Conservation (phyloP, 2,113 vertebrate species). For the Pseudorectes ferrugineus region DNA sequence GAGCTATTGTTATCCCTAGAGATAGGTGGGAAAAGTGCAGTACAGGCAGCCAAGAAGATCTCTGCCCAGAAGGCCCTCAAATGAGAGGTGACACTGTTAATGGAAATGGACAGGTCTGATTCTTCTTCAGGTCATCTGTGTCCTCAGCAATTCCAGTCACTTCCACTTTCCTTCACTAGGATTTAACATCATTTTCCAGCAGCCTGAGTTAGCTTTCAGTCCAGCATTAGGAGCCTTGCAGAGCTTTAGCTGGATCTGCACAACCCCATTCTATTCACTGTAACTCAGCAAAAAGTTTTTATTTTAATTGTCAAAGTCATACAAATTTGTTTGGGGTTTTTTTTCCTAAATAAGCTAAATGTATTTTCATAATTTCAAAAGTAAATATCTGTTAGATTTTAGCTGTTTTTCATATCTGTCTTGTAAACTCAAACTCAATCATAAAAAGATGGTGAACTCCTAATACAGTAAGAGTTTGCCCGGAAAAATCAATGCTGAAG, state of each 20-base stretch:
- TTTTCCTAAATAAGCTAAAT: background rate
- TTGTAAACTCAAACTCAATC: slow-evolving; percentile 2
- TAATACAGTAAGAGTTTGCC: background rate
- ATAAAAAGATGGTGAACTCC: background rate
- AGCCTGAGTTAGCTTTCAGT: background rate
- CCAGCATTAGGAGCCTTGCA: background rate
- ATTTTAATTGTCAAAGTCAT: background rate
- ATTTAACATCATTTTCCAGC: slow-evolving; percentile 37
- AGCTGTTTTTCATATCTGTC: background rate
- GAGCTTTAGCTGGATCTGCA: background rate
- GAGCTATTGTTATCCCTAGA: background rate
- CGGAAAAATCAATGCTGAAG: slow-evolving; percentile 29
- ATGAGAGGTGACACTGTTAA: background rate
- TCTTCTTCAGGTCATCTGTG: slow-evolving; percentile 16
- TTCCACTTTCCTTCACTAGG: slow-evolving; percentile 35
- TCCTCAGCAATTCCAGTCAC: slow-evolving; percentile 11
- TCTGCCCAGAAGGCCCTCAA: background rate
- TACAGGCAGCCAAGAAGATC: background rate
- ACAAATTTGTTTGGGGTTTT: rapidly evolving
- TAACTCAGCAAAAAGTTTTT: background rate
- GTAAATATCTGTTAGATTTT: background rate
- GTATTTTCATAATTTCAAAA: background rate
- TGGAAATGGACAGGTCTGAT: slow-evolving; percentile 20
- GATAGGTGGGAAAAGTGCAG: background rate
- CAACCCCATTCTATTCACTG: background rate